phyloP scores from a whole-genome alignment of 2,797 vertebrate genomes.

The Molossus molossus region DNA sequence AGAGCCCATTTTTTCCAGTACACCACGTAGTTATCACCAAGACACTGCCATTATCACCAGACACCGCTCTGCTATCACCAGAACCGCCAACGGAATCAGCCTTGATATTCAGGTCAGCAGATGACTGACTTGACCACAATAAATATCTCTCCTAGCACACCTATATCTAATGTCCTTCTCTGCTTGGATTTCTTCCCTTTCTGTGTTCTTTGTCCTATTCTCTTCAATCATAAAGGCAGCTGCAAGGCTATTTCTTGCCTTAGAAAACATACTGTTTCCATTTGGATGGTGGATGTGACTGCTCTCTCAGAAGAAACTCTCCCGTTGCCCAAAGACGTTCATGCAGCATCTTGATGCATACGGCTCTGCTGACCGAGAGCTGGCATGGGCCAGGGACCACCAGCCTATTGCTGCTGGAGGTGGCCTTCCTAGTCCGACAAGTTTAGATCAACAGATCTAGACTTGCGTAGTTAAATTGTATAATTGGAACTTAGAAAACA shows the following conservation, averaged over 20 bases:
- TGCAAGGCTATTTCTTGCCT: background rate
- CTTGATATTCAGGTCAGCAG: background rate
- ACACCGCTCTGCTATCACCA: background rate
- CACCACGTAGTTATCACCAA: no score
- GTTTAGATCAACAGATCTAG: background rate
- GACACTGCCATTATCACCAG: background rate
- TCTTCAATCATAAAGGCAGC: background rate
- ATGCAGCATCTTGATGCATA: background rate
- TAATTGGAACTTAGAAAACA: background rate
- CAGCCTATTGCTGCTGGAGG: background rate
- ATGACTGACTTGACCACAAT: background rate
- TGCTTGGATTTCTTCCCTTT: background rate
- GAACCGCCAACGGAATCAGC: background rate
- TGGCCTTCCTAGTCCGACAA: background rate
- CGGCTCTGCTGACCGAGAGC: background rate
- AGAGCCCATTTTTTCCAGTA: background rate
- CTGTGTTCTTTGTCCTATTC: background rate
- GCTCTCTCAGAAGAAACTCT: background rate
- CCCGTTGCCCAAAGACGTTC: background rate
- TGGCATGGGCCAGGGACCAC: background rate
- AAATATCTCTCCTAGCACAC: background rate
- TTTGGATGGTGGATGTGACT: background rate
- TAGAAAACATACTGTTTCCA: background rate
- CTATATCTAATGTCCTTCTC: background rate
- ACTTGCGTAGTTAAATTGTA: background rate